phyloP scores from a whole-genome alignment of 2,797 vertebrate species.

The Thripadectes ignobilis region DNA sequence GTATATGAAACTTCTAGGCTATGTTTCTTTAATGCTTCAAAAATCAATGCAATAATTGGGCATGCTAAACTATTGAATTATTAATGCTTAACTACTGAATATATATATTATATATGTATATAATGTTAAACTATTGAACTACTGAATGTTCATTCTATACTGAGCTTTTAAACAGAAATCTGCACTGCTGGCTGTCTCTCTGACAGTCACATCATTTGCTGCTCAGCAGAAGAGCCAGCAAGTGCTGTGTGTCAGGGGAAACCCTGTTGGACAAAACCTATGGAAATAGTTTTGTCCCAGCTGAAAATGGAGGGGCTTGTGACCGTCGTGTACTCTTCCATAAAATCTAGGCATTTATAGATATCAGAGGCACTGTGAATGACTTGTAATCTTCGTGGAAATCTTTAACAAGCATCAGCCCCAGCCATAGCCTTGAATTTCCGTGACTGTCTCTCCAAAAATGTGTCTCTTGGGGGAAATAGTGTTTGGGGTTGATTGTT shows the following conservation, averaged over 20 bases:
- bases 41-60: not conserved
- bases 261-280: not conserved
- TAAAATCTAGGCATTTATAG: conserved; percentile 19
- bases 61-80: not conserved
- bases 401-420: conserved; percentile 23
- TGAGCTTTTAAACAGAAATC: not conserved
- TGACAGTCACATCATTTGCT: not conserved
- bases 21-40: not conserved
- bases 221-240: not conserved
- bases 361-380: not conserved
- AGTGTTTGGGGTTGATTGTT: conserved; percentile 5
- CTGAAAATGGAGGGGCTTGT: not conserved
- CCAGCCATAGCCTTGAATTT: conserved; percentile 9
- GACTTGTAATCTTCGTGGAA: not conserved
- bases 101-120: no score
- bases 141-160: not conserved
- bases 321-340: not conserved
- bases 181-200: accelerated
- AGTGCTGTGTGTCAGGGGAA: not conserved
- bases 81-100: no score
- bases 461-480: not conserved
- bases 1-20: not conserved
- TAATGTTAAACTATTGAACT: not conserved
- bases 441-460: not conserved
- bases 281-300: not conserved